A percentile compares a stretch with the other conserved stretches of the same genome.
These are phyloP conservation scores for Nycteola revayana DNA, from an alignment of 2,888 invertebrate species.

Conservation along the genomic window DNA sequence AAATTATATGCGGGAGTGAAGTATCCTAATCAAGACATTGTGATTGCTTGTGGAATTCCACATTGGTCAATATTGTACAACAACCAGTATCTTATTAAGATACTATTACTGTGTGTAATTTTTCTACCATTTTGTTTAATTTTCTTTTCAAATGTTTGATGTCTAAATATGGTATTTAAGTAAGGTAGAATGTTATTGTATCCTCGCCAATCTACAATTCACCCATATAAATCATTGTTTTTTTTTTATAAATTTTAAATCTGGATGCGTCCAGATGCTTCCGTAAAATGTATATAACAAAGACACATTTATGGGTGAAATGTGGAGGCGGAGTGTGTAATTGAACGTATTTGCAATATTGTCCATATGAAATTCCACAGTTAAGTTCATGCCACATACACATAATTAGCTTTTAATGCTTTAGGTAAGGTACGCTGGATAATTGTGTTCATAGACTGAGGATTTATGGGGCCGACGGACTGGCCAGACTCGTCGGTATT, in stretches of 20 bases:
- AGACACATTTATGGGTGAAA: too few relatives aligned
- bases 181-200: too few relatives aligned
- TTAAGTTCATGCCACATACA: slow-evolving; percentile 77
- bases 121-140: too few relatives aligned
- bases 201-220: too few relatives aligned
- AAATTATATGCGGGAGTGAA: slow-evolving; percentile 68
- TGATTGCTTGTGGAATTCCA: slow-evolving; percentile 64
- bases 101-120: too few relatives aligned
- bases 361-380: slow-evolving; percentile 61
- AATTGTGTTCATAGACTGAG: slow-evolving; percentile 81
- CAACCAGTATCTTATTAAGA: slow-evolving; percentile 15
- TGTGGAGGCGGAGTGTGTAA: too few relatives aligned
- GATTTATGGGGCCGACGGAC: slow-evolving; percentile 35
- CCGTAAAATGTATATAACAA: too few relatives aligned
- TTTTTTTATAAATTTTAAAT: too few relatives aligned
- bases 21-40: slow-evolving; percentile 62
- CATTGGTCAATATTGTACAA: slow-evolving; percentile 48
- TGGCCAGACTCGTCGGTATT: slow-evolving; percentile 25
- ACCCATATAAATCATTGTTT: too few relatives aligned
- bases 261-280: too few relatives aligned
- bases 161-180: too few relatives aligned
- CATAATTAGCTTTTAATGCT: slow-evolving; percentile 79
- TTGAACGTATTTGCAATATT: slow-evolving; percentile 42
- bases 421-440: slow-evolving; percentile 79
- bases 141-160: too few relatives aligned